These are phyloP conservation scores for Castor canadensis DNA, from an alignment of 2,113 vertebrate genomes.

Conservation along the genomic window DNA sequence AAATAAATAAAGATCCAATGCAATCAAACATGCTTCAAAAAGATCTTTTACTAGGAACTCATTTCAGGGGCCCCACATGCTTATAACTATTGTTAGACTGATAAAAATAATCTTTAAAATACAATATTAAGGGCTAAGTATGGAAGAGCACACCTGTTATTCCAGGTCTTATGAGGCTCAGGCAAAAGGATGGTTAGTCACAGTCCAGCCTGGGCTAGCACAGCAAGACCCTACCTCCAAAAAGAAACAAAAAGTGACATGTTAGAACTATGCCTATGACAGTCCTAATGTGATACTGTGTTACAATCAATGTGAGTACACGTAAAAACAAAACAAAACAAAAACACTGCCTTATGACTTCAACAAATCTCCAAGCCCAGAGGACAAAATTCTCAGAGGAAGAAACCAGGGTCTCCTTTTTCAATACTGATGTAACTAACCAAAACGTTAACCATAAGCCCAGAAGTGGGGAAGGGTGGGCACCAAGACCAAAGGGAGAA, in stretches of 20 bases:
- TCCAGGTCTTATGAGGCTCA: background rate
- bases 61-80: background rate
- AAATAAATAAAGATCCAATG: background rate
- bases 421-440: background rate
- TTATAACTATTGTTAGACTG: background rate
- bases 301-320: background rate
- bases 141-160: background rate
- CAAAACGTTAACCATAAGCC: background rate
- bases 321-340: background rate
- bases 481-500: background rate
- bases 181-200: background rate
- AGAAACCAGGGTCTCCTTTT: background rate
- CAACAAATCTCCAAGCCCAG: background rate
- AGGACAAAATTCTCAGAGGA: background rate
- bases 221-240: background rate
- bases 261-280: background rate
- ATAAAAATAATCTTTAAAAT: too few relatives aligned
- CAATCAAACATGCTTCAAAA: background rate
- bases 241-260: too few relatives aligned
- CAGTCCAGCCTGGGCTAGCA: background rate
- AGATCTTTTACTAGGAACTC: background rate
- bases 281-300: background rate
- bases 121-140: too few relatives aligned
- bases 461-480: background rate
- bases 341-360: background rate